Evolutionary conservation across 2,797 vertebrate species (phyloP), one percentile per base, ranked within the genome.

Genomic region (Cynodonichthys magdalenae): DNA sequence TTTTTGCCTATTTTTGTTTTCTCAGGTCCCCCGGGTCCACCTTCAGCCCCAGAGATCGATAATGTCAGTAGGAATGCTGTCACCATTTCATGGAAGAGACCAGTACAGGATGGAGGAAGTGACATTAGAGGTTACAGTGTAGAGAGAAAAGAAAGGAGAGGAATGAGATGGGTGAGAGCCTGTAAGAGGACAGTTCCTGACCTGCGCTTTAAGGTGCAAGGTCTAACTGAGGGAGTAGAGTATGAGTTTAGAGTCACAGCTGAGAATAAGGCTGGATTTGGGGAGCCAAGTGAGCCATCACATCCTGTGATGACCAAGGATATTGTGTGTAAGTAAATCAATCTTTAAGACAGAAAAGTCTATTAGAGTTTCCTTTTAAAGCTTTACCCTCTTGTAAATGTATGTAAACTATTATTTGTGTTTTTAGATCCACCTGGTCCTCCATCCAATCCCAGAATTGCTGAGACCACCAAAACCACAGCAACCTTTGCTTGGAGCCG

Each of bases 161-260:
- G 96, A 78, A 87, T 99, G 89, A 94, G 97, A 93, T 99, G 97
- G 97, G 95, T 99, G 68, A 95, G 96, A 93, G 97, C 96, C 74
- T 93, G 90, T 71, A 99, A 99, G 90, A 97, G 95, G 52, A 93
- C 95, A 0, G 84, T 99, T 77, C 96, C 96, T 31, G 97, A 99
- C 86, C 93, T 99, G 63, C 95, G 97, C 78, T 97, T 88, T 87
- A 99, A 99, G 93, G 95, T 98, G 59, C 94, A 96, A 81, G 96
- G 96, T 77, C 93, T 99, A 45, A 92, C 86, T 66, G 98, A 99
- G 90, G 97, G 94, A 90, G 94, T 96, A 17, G 96, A 98, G 76
- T 99, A 99, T 29, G 98, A 99, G 87, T 99, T 99, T 91, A 95
- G 97, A 65, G 97, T 99, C 70, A 98, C 96, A 65, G 98, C 98